These are phyloP conservation scores for Oceanites oceanicus DNA, from an alignment of 2,113 vertebrate species.

Conservation along the genomic window DNA sequence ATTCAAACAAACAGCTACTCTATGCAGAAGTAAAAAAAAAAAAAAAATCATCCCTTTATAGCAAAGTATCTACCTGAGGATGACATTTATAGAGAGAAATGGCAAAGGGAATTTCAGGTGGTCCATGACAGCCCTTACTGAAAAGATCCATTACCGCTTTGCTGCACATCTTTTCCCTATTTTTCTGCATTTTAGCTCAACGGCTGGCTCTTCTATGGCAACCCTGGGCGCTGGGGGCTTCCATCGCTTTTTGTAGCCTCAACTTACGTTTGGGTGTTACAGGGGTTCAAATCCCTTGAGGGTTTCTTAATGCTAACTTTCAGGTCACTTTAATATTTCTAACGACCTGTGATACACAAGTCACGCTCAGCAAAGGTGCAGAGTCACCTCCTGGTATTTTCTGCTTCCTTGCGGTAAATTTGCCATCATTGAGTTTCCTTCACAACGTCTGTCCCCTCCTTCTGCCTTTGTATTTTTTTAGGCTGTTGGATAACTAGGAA, in stretches of 20 bases:
- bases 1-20: neutral
- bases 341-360: fast-evolving
- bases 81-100: neutral
- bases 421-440: neutral
- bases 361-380: neutral
- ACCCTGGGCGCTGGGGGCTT: neutral
- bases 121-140: neutral
- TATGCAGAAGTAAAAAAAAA: neutral
- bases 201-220: fast-evolving
- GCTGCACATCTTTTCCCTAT: neutral
- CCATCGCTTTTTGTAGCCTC: neutral
- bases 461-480: neutral
- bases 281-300: neutral
- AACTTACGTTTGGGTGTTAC: fast-evolving
- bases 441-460: neutral
- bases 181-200: neutral
- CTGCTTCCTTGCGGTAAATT: neutral
- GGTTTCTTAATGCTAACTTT: neutral
- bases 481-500: neutral
- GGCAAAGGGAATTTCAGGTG: neutral
- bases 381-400: neutral
- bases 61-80: neutral
- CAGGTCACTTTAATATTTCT: neutral
- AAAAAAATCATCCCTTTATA: neutral
- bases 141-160: neutral